These are phyloP conservation scores for Chrysocyon brachyurus DNA, from an alignment of 2,797 vertebrate genomes.

Conservation along the genomic window DNA sequence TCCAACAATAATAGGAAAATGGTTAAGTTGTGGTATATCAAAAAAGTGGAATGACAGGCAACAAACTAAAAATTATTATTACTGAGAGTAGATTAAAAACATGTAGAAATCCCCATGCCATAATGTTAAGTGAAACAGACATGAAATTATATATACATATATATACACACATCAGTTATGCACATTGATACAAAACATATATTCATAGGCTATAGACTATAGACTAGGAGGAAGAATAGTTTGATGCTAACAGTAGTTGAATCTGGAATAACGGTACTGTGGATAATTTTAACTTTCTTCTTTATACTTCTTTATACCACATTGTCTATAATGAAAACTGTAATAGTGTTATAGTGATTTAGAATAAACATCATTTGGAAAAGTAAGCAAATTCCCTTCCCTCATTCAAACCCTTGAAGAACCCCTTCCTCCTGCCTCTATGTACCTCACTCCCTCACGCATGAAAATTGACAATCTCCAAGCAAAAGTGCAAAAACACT, in stretches of 20 bases:
- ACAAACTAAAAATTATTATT: slow-evolving; percentile 67
- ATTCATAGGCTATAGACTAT: slow-evolving; percentile 57
- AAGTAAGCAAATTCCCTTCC: slow-evolving; percentile 41
- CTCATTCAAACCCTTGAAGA: slow-evolving; percentile 43
- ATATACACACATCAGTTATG: neutral
- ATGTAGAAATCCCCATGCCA: slow-evolving; percentile 6
- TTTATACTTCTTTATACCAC: slow-evolving; percentile 53
- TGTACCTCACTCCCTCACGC: neutral
- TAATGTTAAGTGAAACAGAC: slow-evolving; percentile 24
- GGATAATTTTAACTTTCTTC: slow-evolving; percentile 60
- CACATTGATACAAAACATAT: slow-evolving; percentile 51
- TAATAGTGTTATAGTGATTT: neutral
- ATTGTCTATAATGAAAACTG: slow-evolving; percentile 56
- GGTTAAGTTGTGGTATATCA: slow-evolving; percentile 55
- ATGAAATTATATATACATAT: slow-evolving; percentile 20
- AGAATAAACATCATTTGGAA: slow-evolving; percentile 58
- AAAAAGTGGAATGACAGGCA: slow-evolving; percentile 45
- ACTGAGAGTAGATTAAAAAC: slow-evolving; percentile 53
- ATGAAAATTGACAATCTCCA: slow-evolving; percentile 20
- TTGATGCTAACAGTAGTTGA: slow-evolving; percentile 61
- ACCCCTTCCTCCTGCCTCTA: slow-evolving; percentile 23
- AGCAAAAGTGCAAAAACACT: neutral
- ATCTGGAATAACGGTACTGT: slow-evolving; percentile 27
- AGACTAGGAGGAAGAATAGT: slow-evolving; percentile 46
- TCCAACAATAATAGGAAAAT: slow-evolving; percentile 67